These are phyloP conservation scores for Acanthosoma haemorrhoidale DNA, from an alignment of 2,888 invertebrate genomes.

Conservation along the genomic window DNA sequence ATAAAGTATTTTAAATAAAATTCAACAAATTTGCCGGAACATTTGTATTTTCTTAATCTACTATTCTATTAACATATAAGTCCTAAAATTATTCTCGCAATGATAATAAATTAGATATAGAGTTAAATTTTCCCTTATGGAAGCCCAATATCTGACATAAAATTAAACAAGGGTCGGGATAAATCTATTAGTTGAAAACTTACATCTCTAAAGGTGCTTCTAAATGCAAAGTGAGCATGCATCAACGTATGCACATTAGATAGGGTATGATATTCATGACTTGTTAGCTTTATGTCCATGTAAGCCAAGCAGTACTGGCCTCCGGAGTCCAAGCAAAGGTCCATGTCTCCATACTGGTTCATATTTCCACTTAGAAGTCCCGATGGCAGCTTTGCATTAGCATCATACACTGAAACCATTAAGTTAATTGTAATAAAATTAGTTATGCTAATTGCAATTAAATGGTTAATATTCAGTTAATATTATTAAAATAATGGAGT, in stretches of 20 bases:
- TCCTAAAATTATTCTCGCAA: not conserved
- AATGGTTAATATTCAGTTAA: too few species aligned
- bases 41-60: not conserved
- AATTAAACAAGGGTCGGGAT: not conserved
- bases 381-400: slow-evolving; percentile 64
- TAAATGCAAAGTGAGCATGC: slow-evolving; percentile 59
- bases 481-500: too few species aligned
- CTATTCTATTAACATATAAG: not conserved
- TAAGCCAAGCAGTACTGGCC: slow-evolving; percentile 63
- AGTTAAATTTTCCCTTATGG: not conserved
- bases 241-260: slow-evolving; percentile 51
- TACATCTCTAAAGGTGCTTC: slow-evolving; percentile 61
- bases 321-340: slow-evolving; percentile 58
- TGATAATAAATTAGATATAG: not conserved
- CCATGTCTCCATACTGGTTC: slow-evolving; percentile 66
- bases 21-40: too few species aligned
- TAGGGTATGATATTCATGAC: slow-evolving; percentile 47
- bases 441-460: too few species aligned
- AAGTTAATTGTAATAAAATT: not conserved
- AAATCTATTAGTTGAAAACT: slow-evolving; percentile 45
- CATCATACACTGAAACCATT: slow-evolving; percentile 59
- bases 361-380: slow-evolving; percentile 63
- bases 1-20: too few species aligned
- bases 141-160: not conserved
- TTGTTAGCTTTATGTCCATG: slow-evolving; percentile 53